Evolutionary conservation across 2,888 invertebrate species (phyloP), one percentile per base, ranked within the genome.

Genomic region (Zygothrica quintamaculata): DNA sequence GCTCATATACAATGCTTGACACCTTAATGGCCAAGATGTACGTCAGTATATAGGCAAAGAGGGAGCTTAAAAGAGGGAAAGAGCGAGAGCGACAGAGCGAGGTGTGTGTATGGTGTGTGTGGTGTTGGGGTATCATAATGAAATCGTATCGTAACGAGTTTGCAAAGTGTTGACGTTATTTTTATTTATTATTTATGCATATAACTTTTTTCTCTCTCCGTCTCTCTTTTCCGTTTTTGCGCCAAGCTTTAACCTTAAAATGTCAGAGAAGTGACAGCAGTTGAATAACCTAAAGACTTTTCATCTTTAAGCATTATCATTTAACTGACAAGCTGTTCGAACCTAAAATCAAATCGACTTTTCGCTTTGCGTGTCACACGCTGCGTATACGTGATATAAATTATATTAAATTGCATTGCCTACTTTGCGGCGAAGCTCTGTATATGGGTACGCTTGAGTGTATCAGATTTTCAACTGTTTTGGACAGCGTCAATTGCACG

Each of bases 11-110:
- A 13, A 39, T 34, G 55, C 55, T 72, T 86, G 80, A 84, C 84
- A 87, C 81, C 87, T 81, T 73, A 80, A 80, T 77, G 81, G 77
- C 53, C 67, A 67, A 80, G 69, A 62, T 53, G 50, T 73, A 78
- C 69, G 69, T n/a, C n/a, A n/a, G n/a, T n/a, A n/a, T n/a, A 36
- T 4, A 36, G 11, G 11, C 36, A 36, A 12, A 3, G 36, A 1
- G 13, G 36, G 6, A 12, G 6, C 40, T 29, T 26, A 18, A 25
- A 22, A 16, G 15, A 15, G 11, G 31, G 13, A 6, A 9, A 31
- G 33, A 31, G 12, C 25, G 39, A 9, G 26, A 25, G 31, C 29
- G 59, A n/a, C n/a, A n/a, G n/a, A n/a, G n/a, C n/a, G n/a, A n/a
- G n/a, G n/a, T n/a, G n/a, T n/a, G n/a, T n/a, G n/a, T n/a, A n/a